These are phyloP conservation scores for Mercenaria mercenaria DNA, from an alignment of 1,140 invertebrate genomes.

Conservation along the genomic window DNA sequence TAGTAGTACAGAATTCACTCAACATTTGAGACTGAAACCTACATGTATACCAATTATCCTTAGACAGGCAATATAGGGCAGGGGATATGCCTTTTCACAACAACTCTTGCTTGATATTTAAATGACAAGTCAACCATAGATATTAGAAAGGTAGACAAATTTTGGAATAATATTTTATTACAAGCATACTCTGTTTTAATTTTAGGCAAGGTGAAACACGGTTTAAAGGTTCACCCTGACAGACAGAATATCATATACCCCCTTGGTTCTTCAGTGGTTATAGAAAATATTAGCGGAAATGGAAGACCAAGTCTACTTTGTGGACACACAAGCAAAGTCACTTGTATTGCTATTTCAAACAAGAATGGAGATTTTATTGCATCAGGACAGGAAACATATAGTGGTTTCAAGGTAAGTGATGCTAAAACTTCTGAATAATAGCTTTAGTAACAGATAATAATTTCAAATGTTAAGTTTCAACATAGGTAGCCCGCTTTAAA, in stretches of 20 bases:
- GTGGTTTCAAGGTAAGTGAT: conserved; percentile 92
- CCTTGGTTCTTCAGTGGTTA: conserved; percentile 93
- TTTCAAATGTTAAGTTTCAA: too few relatives aligned
- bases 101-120: too few relatives aligned
- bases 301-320: conserved; percentile 92
- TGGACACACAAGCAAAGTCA: conserved; percentile 94
- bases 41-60: too few relatives aligned
- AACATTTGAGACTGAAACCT: too few relatives aligned
- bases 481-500: too few relatives aligned
- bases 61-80: too few relatives aligned
- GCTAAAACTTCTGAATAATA: not conserved
- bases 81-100: too few relatives aligned
- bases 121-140: too few relatives aligned
- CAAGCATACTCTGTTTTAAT: too few relatives aligned
- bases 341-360: conserved; percentile 92
- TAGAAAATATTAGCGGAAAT: conserved; percentile 89
- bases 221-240: conserved; percentile 92
- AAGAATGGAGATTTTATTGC: conserved; percentile 92
- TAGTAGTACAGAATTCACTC: too few relatives aligned
- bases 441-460: not conserved
- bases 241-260: conserved; percentile 92
- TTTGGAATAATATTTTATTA: too few relatives aligned
- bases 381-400: conserved; percentile 95
- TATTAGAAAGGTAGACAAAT: too few relatives aligned
- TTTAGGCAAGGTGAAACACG: conserved; percentile 88